phyloP scores from a whole-genome alignment of 2,888 invertebrate species.

The Dione vanillae region DNA sequence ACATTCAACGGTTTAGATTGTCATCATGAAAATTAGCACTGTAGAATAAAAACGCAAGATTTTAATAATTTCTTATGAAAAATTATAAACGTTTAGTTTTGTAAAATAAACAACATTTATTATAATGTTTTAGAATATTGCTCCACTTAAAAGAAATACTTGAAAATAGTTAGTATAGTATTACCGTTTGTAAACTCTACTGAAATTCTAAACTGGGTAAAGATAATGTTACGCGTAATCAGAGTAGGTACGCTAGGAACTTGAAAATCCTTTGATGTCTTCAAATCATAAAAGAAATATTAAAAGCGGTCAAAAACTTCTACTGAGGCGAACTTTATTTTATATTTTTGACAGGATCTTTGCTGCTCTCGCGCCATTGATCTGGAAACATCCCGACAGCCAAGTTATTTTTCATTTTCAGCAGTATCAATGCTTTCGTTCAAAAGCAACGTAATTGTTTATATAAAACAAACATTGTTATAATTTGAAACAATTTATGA shows the following conservation, averaged over 20 bases:
- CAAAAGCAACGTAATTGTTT: neutral
- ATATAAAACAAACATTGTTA: neutral
- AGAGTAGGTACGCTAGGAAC: neutral
- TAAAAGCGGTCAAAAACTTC: constrained; percentile 19
- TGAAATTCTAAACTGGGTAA: neutral
- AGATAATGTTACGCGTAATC: neutral
- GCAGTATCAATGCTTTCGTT: neutral
- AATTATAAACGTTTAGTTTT: neutral
- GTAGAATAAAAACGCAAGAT: neutral
- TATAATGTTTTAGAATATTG: neutral
- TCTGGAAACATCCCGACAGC: constrained; percentile 51
- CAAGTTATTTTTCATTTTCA: constrained; percentile 19
- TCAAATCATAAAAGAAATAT: constrained; percentile 15
- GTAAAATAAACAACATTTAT: neutral
- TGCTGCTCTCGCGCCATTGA: constrained; percentile 52
- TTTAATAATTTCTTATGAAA: neutral
- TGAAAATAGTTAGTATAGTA: neutral
- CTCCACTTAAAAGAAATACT: neutral
- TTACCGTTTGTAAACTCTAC: neutral
- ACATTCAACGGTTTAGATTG: neutral
- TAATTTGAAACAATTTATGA: neutral
- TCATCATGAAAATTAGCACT: neutral
- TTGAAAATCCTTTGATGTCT: constrained; percentile 16
- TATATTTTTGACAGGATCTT: constrained; percentile 61
- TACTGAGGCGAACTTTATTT: constrained; percentile 35